Evolutionary conservation across 2,888 invertebrate species (phyloP), one percentile per base, ranked within the genome.

Genomic region (Diabrotica balteata): DNA sequence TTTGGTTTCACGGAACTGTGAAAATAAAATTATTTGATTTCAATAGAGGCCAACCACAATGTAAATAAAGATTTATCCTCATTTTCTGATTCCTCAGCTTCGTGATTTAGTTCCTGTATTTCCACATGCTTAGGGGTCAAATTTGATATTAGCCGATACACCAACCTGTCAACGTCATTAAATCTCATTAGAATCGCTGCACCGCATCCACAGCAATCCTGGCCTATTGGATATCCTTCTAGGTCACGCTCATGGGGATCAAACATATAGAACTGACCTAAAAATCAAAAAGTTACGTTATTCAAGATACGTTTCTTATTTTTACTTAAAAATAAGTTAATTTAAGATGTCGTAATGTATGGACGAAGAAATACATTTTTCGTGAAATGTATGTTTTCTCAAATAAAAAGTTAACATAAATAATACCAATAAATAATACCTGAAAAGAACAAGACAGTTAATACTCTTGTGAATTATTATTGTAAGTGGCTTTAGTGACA

Each of bases 211-310:
- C 62, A 57, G 11, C 8, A 50, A 0, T 54, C 71, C 44, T 44
- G 66, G 63, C 50, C 73, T 59, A 59, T 67, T 11, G 55, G 22
- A 42, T 55, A 70, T 0, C 88, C 88, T 71, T 85, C 84, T 8
- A 86, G 81, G 77, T 89, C 86, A 0, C 88, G 80, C 68, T 87
- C 86, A 54, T 85, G 86, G 0, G 90, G 87, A 77, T 90, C 89
- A 75, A 90, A 89, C 81, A 90, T 82, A 80, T 88, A 90, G 79
- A 84, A 90, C 0, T 86, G 86, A 76, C 86, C 55, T 57, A 45
- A 1, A 49, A 49, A 49, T 11, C 7, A 32, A 32, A 32, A 32
- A 32, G 32, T 32, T 32, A 32, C 32, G 32, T 4, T 32, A 32
- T 32, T 32, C 0, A 32, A 4, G 32, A 32, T 32, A 32, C 4